Evolutionary conservation across 2,888 invertebrate species (phyloP), one percentile per base, ranked within the genome.

Genomic region (Drosophila niveifrons): DNA sequence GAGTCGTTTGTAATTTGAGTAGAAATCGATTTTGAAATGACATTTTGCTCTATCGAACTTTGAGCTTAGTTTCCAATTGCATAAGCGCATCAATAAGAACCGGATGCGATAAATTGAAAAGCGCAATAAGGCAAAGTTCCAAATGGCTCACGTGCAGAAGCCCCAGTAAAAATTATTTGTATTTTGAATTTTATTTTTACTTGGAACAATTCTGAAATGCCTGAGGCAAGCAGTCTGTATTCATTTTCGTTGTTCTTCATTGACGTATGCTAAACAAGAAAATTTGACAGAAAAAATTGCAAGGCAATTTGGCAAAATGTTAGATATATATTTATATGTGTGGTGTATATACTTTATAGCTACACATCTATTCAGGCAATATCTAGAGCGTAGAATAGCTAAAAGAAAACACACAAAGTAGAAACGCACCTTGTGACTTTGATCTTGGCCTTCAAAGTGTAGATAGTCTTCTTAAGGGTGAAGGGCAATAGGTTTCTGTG

Each of bases 401-500:
- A 56, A 55, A 43, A 28, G 52, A 63, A 50, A 51, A 51, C 6
- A 51, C 6, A 58, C 47, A 62, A 34, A 39, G 6, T 50, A 67
- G n/a, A 34, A 64, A 66, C 18, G 66, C 65, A 62, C 58, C 75
- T 65, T 77, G 78, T 83, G 89, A 86, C 89, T 72, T 83, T 89
- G 83, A 89, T 88, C 87, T 80, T 88, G 81, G 89, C 83, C 83
- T 83, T 88, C 87, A 87, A 63, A 72, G 34, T 58, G 17, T 58
- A 66, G 61, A 66, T 48, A 23, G 10, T 10, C 48, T 36, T 4
- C 17, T 15, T n/a, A 39, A 48, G 47, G 36, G 44, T 57, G 46
- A 47, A 57, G 57, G 47, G 34, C 15, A 47, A 7, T 23, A 34
- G 50, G 13, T 41, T 17, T 28, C 18, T 41, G 39, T 48, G 39